phyloP scores from a whole-genome alignment of 2,113 vertebrate species.

The Poeciliopsis turrubarensis region DNA sequence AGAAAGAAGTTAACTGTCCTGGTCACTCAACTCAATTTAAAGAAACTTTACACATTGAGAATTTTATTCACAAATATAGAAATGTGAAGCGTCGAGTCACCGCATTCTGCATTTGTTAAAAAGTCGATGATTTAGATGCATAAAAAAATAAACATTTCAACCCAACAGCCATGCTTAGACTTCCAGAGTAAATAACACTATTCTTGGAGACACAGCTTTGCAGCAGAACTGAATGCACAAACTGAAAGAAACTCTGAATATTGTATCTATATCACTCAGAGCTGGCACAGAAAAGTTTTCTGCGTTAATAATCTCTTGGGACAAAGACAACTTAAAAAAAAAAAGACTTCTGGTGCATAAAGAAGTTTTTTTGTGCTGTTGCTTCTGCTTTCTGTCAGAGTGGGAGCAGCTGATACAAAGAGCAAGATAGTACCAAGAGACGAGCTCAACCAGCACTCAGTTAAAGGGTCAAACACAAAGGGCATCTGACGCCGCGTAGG shows the following conservation, averaged over 20 bases:
- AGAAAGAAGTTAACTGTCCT: not conserved
- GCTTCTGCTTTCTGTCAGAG: conserved; percentile 8
- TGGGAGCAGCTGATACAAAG: conserved; percentile 13
- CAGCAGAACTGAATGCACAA: conserved; percentile 23
- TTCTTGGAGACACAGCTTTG: conserved; percentile 26
- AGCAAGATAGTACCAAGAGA: not conserved
- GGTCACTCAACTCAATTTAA: not conserved
- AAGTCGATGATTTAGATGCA: conserved; percentile 8
- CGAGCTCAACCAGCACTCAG: not conserved
- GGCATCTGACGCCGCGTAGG: too few species aligned
- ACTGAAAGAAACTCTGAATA: conserved; percentile 22
- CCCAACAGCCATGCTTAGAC: conserved; percentile 20
- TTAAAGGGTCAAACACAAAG: conserved; percentile 7
- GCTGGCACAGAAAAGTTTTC: conserved; percentile 29
- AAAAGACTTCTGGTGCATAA: not conserved
- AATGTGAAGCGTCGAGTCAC: not conserved
- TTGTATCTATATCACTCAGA: not conserved
- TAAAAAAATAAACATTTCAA: conserved; percentile 36
- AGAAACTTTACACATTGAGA: not conserved
- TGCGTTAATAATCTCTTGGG: conserved; percentile 16
- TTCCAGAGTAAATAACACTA: conserved; percentile 32
- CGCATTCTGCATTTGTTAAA: conserved; percentile 12
- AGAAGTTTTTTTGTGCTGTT: conserved; percentile 3
- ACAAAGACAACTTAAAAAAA: conserved; percentile 8
- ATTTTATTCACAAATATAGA: not conserved